These are phyloP conservation scores for Sylvietta virens DNA, from an alignment of 2,113 vertebrate genomes.

Conservation along the genomic window DNA sequence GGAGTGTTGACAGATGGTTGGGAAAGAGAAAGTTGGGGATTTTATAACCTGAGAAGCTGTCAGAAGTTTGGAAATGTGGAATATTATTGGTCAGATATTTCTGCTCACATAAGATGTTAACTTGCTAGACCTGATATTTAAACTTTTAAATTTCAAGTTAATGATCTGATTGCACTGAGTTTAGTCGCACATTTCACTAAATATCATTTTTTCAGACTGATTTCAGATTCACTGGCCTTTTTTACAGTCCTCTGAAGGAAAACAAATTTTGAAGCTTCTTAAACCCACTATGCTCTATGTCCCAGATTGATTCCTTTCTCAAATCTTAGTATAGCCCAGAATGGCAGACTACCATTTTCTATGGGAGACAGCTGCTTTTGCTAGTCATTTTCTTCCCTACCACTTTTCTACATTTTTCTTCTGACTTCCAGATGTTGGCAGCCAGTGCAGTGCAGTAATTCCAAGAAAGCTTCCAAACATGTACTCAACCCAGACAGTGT, in stretches of 20 bases:
- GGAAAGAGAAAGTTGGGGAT: neutral
- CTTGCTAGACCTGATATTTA: neutral
- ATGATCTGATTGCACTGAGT: neutral
- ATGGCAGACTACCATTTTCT: neutral
- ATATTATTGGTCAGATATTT: neutral
- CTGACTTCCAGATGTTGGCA: constrained; percentile 9
- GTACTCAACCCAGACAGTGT: neutral
- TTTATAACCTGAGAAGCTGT: neutral
- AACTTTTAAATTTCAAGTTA: neutral
- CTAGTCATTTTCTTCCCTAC: neutral
- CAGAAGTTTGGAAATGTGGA: neutral
- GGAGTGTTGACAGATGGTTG: neutral
- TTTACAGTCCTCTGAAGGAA: neutral
- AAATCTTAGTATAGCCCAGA: neutral
- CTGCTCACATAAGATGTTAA: neutral
- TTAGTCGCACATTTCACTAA: neutral
- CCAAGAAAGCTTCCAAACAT: neutral
- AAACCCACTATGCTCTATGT: neutral
- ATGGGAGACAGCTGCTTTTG: neutral
- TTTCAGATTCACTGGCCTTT: neutral
- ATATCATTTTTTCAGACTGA: neutral
- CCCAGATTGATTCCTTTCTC: neutral
- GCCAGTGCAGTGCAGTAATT: neutral
- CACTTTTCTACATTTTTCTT: neutral
- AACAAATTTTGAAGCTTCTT: neutral